phyloP scores from a whole-genome alignment of 2,113 vertebrate genomes.

The Catharus minimus region DNA sequence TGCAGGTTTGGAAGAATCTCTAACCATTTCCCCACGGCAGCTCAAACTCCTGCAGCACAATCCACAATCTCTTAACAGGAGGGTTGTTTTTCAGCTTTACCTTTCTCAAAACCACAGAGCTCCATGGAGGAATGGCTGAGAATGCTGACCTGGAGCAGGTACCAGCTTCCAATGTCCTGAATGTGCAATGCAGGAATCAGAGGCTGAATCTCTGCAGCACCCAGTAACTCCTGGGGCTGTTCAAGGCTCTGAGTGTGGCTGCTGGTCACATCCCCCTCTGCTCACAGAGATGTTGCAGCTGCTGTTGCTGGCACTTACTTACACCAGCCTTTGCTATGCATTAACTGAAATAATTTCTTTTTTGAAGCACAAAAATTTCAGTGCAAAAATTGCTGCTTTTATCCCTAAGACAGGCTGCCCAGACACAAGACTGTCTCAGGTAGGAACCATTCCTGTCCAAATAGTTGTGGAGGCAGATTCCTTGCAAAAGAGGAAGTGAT shows the following conservation, averaged over 20 bases:
- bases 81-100: background rate
- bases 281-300: background rate
- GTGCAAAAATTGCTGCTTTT: background rate
- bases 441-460: background rate
- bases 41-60: background rate
- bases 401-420: background rate
- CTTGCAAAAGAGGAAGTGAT: background rate
- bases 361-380: background rate
- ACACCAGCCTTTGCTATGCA: background rate
- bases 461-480: background rate
- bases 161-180: fast-evolving
- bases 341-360: background rate
- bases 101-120: background rate
- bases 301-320: background rate
- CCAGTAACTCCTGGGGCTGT: background rate
- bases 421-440: background rate
- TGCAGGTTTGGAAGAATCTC: background rate
- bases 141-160: background rate
- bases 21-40: background rate
- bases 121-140: background rate
- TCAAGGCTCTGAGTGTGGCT: background rate
- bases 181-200: background rate
- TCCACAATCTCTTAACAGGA: background rate
- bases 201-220: background rate
- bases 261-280: background rate